These are phyloP conservation scores for Natator depressus DNA, from an alignment of 2,113 vertebrate genomes.

Conservation along the genomic window DNA sequence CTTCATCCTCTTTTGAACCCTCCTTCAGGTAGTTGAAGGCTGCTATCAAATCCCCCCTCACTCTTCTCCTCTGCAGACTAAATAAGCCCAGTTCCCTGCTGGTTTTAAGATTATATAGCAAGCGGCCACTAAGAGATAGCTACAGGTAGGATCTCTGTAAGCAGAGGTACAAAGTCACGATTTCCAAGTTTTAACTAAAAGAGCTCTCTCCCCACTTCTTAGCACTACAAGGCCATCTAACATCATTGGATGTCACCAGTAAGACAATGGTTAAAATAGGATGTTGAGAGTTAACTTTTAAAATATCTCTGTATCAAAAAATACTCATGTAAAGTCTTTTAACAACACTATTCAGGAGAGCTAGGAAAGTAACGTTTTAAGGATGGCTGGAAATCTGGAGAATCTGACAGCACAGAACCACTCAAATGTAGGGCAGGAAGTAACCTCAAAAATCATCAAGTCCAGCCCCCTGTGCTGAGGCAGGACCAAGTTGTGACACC, in stretches of 20 bases:
- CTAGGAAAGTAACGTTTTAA: neutral
- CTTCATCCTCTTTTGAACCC: no score
- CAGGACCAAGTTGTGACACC: no score
- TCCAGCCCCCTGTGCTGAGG: no score
- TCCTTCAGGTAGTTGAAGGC: no score
- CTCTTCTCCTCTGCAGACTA: no score
- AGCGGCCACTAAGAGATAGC: neutral
- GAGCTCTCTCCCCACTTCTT: neutral
- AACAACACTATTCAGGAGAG: neutral
- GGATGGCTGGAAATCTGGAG: neutral
- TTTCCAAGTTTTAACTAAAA: neutral
- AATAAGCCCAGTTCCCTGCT: no score
- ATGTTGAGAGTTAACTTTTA: neutral
- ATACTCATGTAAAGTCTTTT: neutral
- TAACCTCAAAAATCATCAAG: no score
- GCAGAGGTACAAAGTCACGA: neutral
- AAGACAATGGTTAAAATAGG: neutral
- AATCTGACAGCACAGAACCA: no score
- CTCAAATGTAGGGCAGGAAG: no score
- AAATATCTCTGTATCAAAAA: rapidly evolving
- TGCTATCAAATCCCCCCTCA: no score
- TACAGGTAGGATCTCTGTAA: neutral
- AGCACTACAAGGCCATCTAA: neutral
- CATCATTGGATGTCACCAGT: neutral
- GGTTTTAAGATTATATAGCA: neutral